Conservation (phyloP, 64 coral and sea anemone species). For the Stichodactyla helianthus region DNA sequence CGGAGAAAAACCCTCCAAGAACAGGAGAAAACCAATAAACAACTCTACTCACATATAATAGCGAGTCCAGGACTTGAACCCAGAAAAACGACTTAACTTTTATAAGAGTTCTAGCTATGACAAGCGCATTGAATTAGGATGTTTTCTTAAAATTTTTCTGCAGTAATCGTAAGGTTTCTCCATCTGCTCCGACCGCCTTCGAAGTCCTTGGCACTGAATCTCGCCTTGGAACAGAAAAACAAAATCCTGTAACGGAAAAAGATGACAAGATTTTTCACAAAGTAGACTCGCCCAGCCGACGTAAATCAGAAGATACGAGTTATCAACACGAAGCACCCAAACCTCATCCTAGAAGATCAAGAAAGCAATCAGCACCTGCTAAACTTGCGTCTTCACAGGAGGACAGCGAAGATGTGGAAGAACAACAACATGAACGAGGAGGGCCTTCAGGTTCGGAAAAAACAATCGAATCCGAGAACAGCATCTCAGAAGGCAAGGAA, state of each 20-base stretch:
- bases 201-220: not conserved
- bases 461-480: not conserved
- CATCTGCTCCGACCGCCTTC: not conserved
- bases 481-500: not conserved
- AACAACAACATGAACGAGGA: not conserved
- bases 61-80: no score
- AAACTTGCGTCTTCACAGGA: not conserved
- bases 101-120: no score
- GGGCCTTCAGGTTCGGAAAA: not conserved
- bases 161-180: not conserved
- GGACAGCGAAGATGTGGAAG: not conserved
- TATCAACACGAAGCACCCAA: not conserved
- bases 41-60: no score
- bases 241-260: not conserved
- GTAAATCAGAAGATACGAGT: slow-evolving; percentile 1
- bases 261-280: not conserved
- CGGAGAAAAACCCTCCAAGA: no score
- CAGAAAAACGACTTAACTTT: no score
- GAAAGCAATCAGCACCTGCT: slow-evolving; percentile 9
- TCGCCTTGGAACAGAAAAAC: not conserved
- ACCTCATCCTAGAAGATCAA: not conserved
- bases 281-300: not conserved
- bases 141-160: not conserved
- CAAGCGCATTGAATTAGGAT: no score
- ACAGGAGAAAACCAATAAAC: no score